phyloP scores from a whole-genome alignment of 1,140 invertebrate genomes.

The Monomorium pharaonis region DNA sequence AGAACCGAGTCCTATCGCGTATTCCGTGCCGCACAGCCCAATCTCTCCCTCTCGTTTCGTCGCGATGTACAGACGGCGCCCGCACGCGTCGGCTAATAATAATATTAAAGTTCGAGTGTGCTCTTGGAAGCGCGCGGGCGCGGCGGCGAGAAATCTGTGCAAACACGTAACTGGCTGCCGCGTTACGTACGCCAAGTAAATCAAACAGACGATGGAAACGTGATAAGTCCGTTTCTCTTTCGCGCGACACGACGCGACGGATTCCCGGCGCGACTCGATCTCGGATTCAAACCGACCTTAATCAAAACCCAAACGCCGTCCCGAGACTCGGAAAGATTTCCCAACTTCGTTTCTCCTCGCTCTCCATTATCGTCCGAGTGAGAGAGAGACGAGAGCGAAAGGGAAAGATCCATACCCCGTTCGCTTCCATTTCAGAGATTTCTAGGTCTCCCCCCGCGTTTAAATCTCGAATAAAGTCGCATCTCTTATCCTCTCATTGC shows the following conservation, averaged over 20 bases:
- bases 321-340: conserved; percentile 58
- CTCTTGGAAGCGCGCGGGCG: conserved; percentile 16
- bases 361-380: conserved; percentile 55
- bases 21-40: background rate
- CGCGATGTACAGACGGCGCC: conserved; percentile 14
- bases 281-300: conserved; percentile 77
- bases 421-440: background rate
- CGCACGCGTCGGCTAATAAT: conserved; percentile 59
- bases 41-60: conserved; percentile 57
- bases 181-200: conserved; percentile 66
- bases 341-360: conserved; percentile 74
- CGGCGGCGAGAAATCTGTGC: conserved; percentile 48
- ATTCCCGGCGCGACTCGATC: conserved; percentile 63
- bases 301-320: conserved; percentile 78
- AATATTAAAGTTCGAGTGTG: conserved; percentile 51
- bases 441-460: background rate
- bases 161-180: conserved; percentile 70
- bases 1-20: background rate
- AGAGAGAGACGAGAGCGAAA: background rate
- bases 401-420: background rate
- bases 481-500: background rate
- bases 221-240: conserved; percentile 61
- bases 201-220: conserved; percentile 68
- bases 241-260: background rate
- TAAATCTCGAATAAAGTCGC: conserved; percentile 2